Conservation (phyloP, 2,797 vertebrate genomes). For the Antennarius maculatus region DNA sequence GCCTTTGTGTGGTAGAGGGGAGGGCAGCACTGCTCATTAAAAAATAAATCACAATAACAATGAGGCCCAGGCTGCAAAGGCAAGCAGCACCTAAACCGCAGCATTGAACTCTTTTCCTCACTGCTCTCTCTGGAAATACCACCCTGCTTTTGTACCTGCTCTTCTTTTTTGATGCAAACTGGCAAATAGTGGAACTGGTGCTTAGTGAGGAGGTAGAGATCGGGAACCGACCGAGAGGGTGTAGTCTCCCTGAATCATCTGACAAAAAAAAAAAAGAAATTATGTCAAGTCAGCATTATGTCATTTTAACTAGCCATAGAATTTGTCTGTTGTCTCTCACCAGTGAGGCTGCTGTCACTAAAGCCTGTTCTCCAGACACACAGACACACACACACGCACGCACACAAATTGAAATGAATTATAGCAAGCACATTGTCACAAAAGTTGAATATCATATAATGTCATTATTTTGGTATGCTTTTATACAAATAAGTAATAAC, state of each 20-base stretch:
- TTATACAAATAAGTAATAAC: too few species aligned
- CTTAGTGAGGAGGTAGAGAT: neutral
- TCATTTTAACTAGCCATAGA: slow-evolving; percentile 15
- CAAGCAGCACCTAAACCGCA: slow-evolving; percentile 56
- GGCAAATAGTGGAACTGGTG: neutral
- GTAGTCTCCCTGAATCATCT: slow-evolving; percentile 41
- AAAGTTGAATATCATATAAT: too few species aligned
- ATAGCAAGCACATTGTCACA: too few species aligned
- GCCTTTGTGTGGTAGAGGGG: slow-evolving; percentile 72
- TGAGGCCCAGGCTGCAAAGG: slow-evolving; percentile 57
- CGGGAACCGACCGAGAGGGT: slow-evolving; percentile 11
- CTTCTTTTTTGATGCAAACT: neutral
- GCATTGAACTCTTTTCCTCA: slow-evolving; percentile 18
- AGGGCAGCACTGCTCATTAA: slow-evolving; percentile 74
- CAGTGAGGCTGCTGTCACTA: neutral
- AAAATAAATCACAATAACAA: slow-evolving; percentile 82
- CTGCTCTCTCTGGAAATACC: slow-evolving; percentile 12
- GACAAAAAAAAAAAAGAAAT: slow-evolving; percentile 47
- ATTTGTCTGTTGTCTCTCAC: slow-evolving; percentile 7
- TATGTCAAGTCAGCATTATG: slow-evolving; percentile 52
- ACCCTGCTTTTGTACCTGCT: slow-evolving; percentile 2
- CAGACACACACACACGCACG: neutral
- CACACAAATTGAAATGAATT: too few species aligned
- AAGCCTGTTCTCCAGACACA: neutral
- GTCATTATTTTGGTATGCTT: too few species aligned